Evolutionary conservation across 1,140 invertebrate genomes (phyloP).

Genomic region (Acromyrmex echinatior): DNA sequence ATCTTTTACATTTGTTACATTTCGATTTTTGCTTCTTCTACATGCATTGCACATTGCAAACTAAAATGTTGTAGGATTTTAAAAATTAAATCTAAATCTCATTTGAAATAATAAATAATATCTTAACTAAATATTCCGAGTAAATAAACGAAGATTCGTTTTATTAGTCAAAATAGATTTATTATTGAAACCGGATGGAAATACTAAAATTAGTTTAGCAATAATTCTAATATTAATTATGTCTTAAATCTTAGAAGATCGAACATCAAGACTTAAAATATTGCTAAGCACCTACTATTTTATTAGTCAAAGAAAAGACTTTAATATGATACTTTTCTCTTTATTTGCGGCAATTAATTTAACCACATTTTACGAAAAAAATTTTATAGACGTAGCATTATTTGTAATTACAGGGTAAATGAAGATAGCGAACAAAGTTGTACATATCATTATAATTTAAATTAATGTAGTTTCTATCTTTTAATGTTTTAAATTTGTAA

Average conservation of each 20-base stretch:
- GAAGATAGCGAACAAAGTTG: background rate
- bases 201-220: slow-evolving; percentile 12
- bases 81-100: too few relatives aligned
- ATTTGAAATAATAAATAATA: too few relatives aligned
- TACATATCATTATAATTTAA: slow-evolving; percentile 36
- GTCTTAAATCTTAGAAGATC: background rate
- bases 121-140: too few relatives aligned
- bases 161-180: background rate
- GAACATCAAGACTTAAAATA: background rate
- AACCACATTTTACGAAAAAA: background rate
- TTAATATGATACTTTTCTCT: background rate
- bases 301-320: background rate
- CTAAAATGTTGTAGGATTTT: too few relatives aligned
- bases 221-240: background rate
- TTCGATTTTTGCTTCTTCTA: too few relatives aligned
- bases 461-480: background rate
- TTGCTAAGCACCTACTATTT: background rate
- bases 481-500: background rate
- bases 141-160: too few relatives aligned
- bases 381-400: background rate
- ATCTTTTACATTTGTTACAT: too few relatives aligned
- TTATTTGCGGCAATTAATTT: background rate
- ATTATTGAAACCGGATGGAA: background rate
- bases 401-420: slow-evolving; percentile 25
- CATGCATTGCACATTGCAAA: too few relatives aligned